Base-by-base conservation (phyloP, 1,140 invertebrate genomes). In the Scaptomyza pallida region DNA sequence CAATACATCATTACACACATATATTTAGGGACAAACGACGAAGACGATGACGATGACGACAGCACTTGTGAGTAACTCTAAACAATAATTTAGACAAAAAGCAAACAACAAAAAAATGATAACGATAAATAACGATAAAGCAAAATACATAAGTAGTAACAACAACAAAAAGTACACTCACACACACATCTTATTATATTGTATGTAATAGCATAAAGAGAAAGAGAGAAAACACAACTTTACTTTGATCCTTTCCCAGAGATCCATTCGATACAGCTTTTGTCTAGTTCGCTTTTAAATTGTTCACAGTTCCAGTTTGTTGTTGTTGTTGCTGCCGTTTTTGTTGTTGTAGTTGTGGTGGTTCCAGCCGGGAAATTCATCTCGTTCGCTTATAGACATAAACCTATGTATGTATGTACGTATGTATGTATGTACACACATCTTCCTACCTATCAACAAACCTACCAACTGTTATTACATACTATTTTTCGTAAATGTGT, bases 1-100 rank as follows among this genome's bases (percentile, higher is more conserved):
- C 33, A 35, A 41, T 41, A 26, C 16, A 44, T 13, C 6, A 45
- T 16, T 35, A 37, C 51, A 50, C 30, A 51, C 30, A 59, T 26
- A 63, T 72, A 75, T 72, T 72, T 78, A 62, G 59, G 63, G 43
- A 56, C 35, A 12, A 45, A 33, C 54, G 40, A 68, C 40, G 48
- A 61, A 45, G 47, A 69, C 78, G 80, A 80, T 61, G 76, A 65
- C 44, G 55, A 59, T 47, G 65, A 78, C 77, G 74, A 78, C 79
- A 68, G 82, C 79, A 83, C 80, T 83, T 83, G 79, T 83, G 80
- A 88, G 83, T 88, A 88, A 88, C 82, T 88, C 82, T 88, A 88
- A 88, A 88, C 82, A 88, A 88, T 88, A 88, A 88, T 88, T 88
- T 88, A 88, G 75, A 88, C 83, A 88, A 75, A 88, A 75, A 74